phyloP scores from a whole-genome alignment of 2,888 invertebrate genomes.

The Ichneumoninae sp. region DNA sequence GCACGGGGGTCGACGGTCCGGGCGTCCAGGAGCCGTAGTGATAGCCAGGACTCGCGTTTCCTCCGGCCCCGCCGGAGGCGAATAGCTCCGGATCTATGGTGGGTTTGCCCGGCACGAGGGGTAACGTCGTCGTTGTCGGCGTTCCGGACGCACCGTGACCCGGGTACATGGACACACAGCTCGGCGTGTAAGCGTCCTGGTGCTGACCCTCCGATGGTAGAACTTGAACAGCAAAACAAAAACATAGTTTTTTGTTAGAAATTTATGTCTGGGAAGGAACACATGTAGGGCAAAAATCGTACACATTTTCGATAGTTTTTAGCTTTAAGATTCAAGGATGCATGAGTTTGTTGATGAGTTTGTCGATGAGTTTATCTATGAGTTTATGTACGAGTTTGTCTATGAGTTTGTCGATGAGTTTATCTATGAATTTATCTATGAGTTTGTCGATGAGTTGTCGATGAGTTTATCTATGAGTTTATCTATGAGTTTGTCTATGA shows the following conservation, averaged over 20 bases:
- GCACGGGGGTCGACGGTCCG: slow-evolving; percentile 87
- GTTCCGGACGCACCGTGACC: slow-evolving; percentile 72
- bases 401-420: neutral
- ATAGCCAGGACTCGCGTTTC: slow-evolving; percentile 79
- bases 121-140: slow-evolving; percentile 70
- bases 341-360: neutral
- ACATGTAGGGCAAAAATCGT: neutral
- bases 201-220: slow-evolving; percentile 77
- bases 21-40: slow-evolving; percentile 83
- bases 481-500: no score
- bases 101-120: slow-evolving; percentile 77
- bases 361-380: neutral
- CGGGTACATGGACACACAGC: slow-evolving; percentile 82
- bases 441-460: no score
- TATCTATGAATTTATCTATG: no score
- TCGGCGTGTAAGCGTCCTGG: slow-evolving; percentile 82
- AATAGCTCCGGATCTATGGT: slow-evolving; percentile 77
- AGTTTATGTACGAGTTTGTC: no score
- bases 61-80: slow-evolving; percentile 72
- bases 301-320: neutral
- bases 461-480: no score
- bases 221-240: slow-evolving; percentile 68
- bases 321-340: neutral
- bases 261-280: neutral
- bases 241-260: neutral